These are phyloP conservation scores for Andrena dorsata DNA, from an alignment of 2,888 invertebrate species.

Conservation along the genomic window DNA sequence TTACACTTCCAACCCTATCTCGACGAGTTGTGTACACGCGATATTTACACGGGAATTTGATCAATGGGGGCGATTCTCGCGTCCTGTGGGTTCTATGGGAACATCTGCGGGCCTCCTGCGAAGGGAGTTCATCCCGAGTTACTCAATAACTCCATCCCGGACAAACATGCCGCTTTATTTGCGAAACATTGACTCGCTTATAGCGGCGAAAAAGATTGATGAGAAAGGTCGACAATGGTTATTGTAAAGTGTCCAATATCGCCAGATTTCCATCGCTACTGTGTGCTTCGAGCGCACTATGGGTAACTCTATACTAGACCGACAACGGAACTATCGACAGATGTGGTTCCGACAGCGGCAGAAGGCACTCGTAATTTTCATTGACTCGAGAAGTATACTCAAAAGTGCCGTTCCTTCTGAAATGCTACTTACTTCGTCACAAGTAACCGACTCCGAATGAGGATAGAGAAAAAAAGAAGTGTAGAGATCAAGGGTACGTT, in stretches of 20 bases:
- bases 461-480: background rate
- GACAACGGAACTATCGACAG: conserved; percentile 48
- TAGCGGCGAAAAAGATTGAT: background rate
- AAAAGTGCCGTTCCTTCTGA: background rate
- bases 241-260: conserved; percentile 30
- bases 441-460: background rate
- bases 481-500: background rate
- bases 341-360: conserved; percentile 37
- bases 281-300: conserved; percentile 1
- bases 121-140: background rate
- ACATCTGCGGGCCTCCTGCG: conserved; percentile 16
- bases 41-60: conserved; percentile 34
- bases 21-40: conserved; percentile 9
- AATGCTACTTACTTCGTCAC: background rate
- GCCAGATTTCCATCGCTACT: conserved; percentile 43
- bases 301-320: conserved; percentile 38
- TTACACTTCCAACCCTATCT: conserved; percentile 14
- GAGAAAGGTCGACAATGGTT: conserved; percentile 30
- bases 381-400: background rate
- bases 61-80: conserved; percentile 26
- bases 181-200: background rate
- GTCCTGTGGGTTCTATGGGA: conserved; percentile 1
- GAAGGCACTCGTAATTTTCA: conserved; percentile 7
- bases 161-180: conserved; percentile 9
- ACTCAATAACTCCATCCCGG: background rate